Evolutionary conservation across 2,113 vertebrate species (phyloP), one percentile per base, ranked within the genome.

Genomic region (Colossoma macropomum): DNA sequence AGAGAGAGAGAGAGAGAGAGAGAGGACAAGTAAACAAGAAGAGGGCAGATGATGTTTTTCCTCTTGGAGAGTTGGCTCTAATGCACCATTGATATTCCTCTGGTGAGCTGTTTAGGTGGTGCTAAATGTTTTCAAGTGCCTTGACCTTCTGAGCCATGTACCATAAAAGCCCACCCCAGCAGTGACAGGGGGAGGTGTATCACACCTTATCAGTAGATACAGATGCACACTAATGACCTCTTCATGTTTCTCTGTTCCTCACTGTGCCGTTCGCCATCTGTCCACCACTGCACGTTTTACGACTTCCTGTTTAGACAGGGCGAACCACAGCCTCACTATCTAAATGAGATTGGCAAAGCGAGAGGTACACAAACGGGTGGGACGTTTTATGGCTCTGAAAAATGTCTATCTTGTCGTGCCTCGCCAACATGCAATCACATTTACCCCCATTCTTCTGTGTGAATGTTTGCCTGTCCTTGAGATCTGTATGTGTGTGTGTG

Each of bases 251-350:
- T 60, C 16, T 84, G 21, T 38, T 65, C 30, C 48, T 25, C 41
- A 5, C 12, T 30, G 34, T 12, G 19, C 34, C 82, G 50, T 73
- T 25, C 1, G 19, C 34, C 62, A 54, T 54, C 69, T 73, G 34
- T 41, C 21, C 16, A 21, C 52, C 12, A 30, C n/a, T 48, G 71
- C 63, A 79, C 30, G 32, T 54, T 80, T 83, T 74, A 62, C 5
- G 1, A 52, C 65, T 83, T 86, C 85, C 77, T 83, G 81, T 86
- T 80, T 83, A 75, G 65, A 79, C 27, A 60, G 60, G 28, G 21
- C 23, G 50, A 86, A 28, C 28, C 10, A 38, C 50, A 63, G 62
- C 62, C n/a, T 23, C 0, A 11, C 45, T 69, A 75, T 68, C 75
- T 75, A 65, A 34, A 86, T 76, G 23, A 77, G 56, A 60, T n/a